Base-by-base conservation (phyloP, 1,140 invertebrate genomes). In the Panagrolaimus sp. region DNA sequence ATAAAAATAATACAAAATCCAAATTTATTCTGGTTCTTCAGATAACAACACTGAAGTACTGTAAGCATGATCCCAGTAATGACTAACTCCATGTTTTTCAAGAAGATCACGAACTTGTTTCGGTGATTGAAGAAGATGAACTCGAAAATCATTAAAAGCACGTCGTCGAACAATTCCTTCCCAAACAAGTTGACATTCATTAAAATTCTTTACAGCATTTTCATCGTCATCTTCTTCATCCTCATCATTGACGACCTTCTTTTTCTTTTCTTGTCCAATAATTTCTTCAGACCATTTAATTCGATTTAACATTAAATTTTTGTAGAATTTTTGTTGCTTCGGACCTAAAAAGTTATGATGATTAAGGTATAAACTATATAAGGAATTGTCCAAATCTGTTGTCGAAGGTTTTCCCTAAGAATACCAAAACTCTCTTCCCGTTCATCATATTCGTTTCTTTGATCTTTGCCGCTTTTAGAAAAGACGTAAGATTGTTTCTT, bases 261-360 rank as follows among this genome's bases (percentile, higher is more conserved):
- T 71, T 24, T 44, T 17, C 7, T n/a, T 17, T 47, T 64, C 74
- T 79, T 83, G 72, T 12, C 80, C 80, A 47, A 83, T 80, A 52
- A 82, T 85, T 78, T 97, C 94, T 83, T 98, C 94, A 63, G 90
- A 89, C 96, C 96, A 99, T 83, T 98, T 98, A 12, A 99, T 95
- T 64, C 96, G 88, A 78, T 91, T 87, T 78, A 96, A 83, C 93
- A 99, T 97, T 64, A 99, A 85, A 85, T 89, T 87, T 82, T 91
- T 92, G 81, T 95, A 98, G 84, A 96, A 97, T 76, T 91, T 91
- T 80, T 95, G 91, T 84, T 98, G 96, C 83, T 95, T 96, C 0
- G 92, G 91, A 1, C 87, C 86, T 87, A 66, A 55, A 77, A 77
- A n/a, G n/a, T n/a, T n/a, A 38, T 38, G 7, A 38, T 38, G 2